Evolutionary conservation across 1,140 invertebrate species (phyloP).

Genomic region (Geopemphigus sp.): DNA sequence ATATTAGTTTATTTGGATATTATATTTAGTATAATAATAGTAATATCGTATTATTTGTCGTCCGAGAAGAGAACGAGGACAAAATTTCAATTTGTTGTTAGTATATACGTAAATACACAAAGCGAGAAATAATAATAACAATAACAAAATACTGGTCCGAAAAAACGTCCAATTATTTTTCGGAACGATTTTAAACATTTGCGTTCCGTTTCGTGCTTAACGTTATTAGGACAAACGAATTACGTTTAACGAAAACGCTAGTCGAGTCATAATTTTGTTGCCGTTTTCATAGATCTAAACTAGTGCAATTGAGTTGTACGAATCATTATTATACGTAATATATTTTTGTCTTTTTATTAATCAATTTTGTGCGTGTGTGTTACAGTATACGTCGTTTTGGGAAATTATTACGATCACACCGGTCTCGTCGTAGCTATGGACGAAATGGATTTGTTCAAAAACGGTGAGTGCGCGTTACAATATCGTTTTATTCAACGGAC

Average conservation of each 20-base stretch:
- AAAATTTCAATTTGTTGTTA: background rate
- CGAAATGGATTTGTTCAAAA: constrained; percentile 75
- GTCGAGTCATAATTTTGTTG: background rate
- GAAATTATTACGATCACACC: constrained; percentile 82
- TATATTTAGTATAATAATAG: too few species aligned
- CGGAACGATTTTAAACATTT: background rate
- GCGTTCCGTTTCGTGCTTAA: background rate
- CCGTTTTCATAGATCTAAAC: background rate
- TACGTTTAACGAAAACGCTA: background rate
- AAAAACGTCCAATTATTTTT: constrained; percentile 15
- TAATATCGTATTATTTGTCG: too few species aligned
- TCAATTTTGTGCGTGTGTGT: constrained; percentile 55
- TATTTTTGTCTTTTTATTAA: too few species aligned
- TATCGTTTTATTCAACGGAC: too few species aligned
- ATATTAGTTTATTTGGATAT: too few species aligned
- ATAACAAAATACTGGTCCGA: background rate
- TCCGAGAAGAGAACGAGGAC: too few species aligned
- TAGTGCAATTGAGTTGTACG: background rate
- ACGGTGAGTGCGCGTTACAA: constrained; percentile 61
- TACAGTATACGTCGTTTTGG: constrained; percentile 89
- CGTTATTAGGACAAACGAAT: constrained; percentile 15
- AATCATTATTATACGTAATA: too few species aligned
- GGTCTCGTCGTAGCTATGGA: constrained; percentile 80
- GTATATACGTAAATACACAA: background rate
- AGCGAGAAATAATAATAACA: background rate